Percentiles rank a stretch among this genome's conserved stretches.
phyloP scores from a whole-genome alignment of 2,113 vertebrate species.

The Rhea americana region DNA sequence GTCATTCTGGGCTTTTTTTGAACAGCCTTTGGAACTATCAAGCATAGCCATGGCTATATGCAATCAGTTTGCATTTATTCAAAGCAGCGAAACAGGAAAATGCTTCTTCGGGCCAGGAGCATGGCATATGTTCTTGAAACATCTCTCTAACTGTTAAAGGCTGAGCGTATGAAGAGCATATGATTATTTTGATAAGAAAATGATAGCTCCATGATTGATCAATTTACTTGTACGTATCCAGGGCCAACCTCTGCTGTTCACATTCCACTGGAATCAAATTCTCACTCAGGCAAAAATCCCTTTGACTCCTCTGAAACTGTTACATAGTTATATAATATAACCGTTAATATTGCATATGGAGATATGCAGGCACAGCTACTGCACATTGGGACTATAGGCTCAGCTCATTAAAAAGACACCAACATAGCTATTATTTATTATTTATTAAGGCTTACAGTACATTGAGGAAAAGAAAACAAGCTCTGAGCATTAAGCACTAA shows the following conservation, averaged over 20 bases:
- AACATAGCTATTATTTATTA: constrained; percentile 13
- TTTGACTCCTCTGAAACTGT: neutral
- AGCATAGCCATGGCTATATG: neutral
- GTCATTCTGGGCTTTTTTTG: neutral
- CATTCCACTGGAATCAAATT: neutral
- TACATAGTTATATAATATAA: constrained; percentile 5
- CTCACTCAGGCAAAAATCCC: neutral
- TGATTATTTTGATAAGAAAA: neutral
- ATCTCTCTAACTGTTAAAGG: neutral
- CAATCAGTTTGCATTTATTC: neutral
- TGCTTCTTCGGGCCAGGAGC: neutral
- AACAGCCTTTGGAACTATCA: neutral
- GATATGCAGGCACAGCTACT: neutral
- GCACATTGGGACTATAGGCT: neutral
- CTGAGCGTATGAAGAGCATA: neutral
- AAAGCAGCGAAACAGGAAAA: neutral
- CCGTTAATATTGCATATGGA: constrained; percentile 29
- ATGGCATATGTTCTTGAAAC: neutral
- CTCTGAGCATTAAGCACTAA: neutral
- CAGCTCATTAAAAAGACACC: constrained; percentile 11
- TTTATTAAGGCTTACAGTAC: constrained; percentile 9
- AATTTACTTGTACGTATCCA: neutral
- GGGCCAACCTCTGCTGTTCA: neutral
- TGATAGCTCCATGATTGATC: neutral
- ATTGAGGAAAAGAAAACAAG: neutral